A percentile compares a stretch with the other conserved stretches of the same genome.
Conservation (phyloP, 2,113 vertebrate species). For the Falcunculus frontatus region DNA sequence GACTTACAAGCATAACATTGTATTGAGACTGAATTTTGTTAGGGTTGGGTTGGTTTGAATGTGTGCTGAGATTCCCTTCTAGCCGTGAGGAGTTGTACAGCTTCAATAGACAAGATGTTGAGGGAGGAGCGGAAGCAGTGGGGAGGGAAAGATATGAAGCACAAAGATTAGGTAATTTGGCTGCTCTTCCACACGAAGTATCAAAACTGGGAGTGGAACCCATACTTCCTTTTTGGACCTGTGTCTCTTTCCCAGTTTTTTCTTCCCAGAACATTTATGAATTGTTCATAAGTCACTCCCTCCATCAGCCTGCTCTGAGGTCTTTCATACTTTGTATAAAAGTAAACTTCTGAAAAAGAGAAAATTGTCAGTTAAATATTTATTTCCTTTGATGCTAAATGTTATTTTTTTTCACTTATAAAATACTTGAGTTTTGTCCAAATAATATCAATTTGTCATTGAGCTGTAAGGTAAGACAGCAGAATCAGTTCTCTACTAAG, state of each 20-base stretch:
- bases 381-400: background rate
- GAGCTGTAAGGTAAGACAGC: background rate
- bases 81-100: background rate
- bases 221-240: background rate
- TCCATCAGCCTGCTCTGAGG: background rate
- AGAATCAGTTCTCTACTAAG: background rate
- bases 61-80: background rate
- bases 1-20: rapidly evolving
- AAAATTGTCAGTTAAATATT: background rate
- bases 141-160: background rate
- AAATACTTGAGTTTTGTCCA: background rate
- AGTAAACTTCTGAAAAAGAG: background rate
- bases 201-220: background rate
- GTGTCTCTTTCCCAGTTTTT: background rate
- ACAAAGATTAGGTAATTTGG: background rate
- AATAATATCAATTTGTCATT: background rate
- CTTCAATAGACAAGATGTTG: background rate
- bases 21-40: background rate
- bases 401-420: background rate
- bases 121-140: background rate
- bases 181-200: background rate
- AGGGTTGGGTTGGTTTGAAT: background rate
- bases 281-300: background rate
- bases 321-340: background rate
- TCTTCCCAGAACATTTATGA: background rate